A percentile compares a stretch with the other conserved stretches of the same genome.
These are phyloP conservation scores for Alcedo quadribrachys DNA, from an alignment of 2,797 vertebrate genomes.

Conservation along the genomic window DNA sequence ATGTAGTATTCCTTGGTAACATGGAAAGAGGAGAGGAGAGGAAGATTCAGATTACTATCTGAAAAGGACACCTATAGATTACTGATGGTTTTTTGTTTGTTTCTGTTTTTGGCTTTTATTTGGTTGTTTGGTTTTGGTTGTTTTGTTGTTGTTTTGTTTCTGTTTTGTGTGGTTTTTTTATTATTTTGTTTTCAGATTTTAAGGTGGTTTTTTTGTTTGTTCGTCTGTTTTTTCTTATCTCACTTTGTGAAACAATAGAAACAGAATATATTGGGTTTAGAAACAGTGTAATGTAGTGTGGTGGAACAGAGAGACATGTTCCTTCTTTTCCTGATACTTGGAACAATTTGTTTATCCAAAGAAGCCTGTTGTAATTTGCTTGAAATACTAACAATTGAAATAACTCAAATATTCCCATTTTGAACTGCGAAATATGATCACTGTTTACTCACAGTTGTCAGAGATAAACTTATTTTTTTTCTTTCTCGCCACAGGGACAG, in stretches of 20 bases:
- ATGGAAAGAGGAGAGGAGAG: neutral
- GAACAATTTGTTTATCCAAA: constrained; percentile 23
- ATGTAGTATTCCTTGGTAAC: neutral
- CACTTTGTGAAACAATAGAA: neutral
- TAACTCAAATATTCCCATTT: constrained; percentile 24
- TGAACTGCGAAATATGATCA: neutral
- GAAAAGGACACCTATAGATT: neutral
- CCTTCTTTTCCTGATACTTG: neutral
- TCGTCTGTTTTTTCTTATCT: neutral
- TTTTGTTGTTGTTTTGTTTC: no score
- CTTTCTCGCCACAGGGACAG: neutral
- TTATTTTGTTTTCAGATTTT: no score
- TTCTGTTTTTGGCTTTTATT: no score
- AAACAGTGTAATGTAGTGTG: neutral
- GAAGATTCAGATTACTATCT: neutral
- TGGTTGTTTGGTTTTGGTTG: neutral
- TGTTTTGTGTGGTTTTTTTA: no score
- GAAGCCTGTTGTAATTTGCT: neutral
- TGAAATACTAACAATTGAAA: constrained; percentile 24
- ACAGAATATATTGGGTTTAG: neutral
- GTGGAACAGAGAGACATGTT: neutral
- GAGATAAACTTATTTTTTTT: neutral
- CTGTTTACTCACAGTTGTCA: neutral
- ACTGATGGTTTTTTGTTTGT: neutral
- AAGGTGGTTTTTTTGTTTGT: no score